Evolutionary conservation across 2,113 vertebrate genomes (phyloP).

Genomic region (Cygnus atratus): DNA sequence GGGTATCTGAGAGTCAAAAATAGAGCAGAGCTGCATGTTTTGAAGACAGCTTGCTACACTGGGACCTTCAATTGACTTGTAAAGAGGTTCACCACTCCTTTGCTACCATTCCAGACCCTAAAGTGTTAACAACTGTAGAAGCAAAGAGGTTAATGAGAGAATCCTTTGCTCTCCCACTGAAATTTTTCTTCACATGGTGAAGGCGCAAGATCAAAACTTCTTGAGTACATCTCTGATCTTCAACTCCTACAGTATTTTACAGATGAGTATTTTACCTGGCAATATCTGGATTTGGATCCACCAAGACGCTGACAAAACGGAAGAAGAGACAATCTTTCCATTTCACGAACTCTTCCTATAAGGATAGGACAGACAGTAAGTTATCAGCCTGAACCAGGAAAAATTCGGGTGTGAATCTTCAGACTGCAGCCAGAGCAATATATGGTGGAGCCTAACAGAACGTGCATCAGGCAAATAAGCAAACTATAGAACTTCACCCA

Average conservation of each 20-base stretch:
- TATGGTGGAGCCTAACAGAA: neutral
- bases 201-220: neutral
- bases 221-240: neutral
- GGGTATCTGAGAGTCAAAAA: neutral
- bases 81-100: neutral
- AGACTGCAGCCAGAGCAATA: neutral
- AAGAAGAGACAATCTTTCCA: slow-evolving; percentile 96
- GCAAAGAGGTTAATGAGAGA: neutral
- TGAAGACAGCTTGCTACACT: neutral
- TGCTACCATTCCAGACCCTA: neutral
- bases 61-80: neutral
- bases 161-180: neutral
- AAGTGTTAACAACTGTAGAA: neutral
- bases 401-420: neutral
- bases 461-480: accelerated
- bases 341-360: slow-evolving; percentile 94
- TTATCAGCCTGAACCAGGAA: neutral
- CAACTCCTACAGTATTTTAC: neutral
- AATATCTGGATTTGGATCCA: slow-evolving; percentile 86
- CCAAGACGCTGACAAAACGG: slow-evolving; percentile 83
- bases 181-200: neutral
- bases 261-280: slow-evolving; percentile 80
- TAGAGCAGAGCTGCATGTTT: neutral
- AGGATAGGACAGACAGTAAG: neutral
- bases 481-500: neutral